Evolutionary conservation across 2,888 invertebrate genomes (phyloP), one percentile per base, ranked within the genome.

Genomic region (Watsonalla binaria): DNA sequence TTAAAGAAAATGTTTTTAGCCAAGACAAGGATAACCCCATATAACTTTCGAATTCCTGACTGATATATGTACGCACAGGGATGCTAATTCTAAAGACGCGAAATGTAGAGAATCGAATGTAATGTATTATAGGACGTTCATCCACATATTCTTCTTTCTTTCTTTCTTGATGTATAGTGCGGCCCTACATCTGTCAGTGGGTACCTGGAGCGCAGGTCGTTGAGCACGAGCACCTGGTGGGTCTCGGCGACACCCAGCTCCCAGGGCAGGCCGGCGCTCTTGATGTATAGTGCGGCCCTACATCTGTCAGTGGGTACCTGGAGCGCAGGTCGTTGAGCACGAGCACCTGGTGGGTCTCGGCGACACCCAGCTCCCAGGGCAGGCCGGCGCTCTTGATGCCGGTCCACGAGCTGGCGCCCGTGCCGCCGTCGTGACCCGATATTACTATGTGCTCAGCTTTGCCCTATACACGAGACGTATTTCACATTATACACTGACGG

Each of bases 381-480:
- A 99, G 91, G 49, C 99, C 99, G 46, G 99, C 99, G 63, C 95
- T 94, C 91, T 99, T 99, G 78, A 99, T 99, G 66, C 99, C 99
- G 0, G 99, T 99, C 99, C 99, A 99, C 55, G 98, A 98, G 77
- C 97, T 97, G 48, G 99, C 99, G 39, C 99, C 99, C 13, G 99
- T 99, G 53, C 99, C 99, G 58, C 99, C 99, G 90, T 99, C 99
- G 87, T 99, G 99, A 0, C 99, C 99, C 0, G 99, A 99, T 65
- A 99, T 98, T 34, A 98, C 98, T 68, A 99, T 97, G 84, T 99
- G 99, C 77, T 99, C 99, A 0, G 98, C 98, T 90, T 99, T 99
- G 50, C 98, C 98, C 95, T 96, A 0, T 66, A 60, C 24, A 6
- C 42, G 11, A 9, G n/a, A 45, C 14, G n/a, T 45, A 33, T 35